Evolutionary conservation across 2,888 invertebrate species (phyloP), one percentile per base, ranked within the genome.

Genomic region (Epinotia brunnichana): DNA sequence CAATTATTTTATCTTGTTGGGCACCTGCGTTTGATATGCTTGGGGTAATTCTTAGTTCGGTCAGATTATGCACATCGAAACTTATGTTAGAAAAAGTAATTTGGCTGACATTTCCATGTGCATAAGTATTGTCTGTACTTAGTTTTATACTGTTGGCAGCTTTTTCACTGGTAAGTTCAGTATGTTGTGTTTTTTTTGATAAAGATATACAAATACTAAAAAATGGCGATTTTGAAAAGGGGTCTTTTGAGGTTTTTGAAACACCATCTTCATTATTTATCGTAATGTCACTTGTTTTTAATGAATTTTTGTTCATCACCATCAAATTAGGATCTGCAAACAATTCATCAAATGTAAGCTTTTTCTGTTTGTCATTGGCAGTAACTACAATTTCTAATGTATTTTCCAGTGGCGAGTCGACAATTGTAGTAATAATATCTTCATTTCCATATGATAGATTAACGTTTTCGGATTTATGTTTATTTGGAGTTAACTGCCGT

Each of bases 321-420:
- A 41, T 66, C 19, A 24, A 10, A 56, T 15, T 41, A 9, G 41
- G 54, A 11, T 66, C 24, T 4, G n/a, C 19, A 24, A 41, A 41
- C 3, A 66, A 41, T 21, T 56, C 53, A n/a, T 66, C 10, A 4
- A 54, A 10, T 41, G 41, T 41, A 19, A 54, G 21, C 24, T 21
- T 66, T 35, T 66, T 56, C n/a, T 54, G 54, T 66, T 56, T 54
- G 39, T 66, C 21, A 21, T 66, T 66, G 1, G 66, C 11, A 39
- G 66, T 66, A 56, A 66, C 54, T 24, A 66, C 19, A 41, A 66
- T 54, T 66, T 56, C 66, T n/a, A 66, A 41, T 0, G 66, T 54
- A 41, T 54, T 19, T 53, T 64, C 64, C 21, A 64, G 39, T 39
- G 53, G 64, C 0, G 15, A 53, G 21, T 21, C 35, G 29, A 29